Base-by-base conservation (phyloP, 2,888 invertebrate genomes). In the Tetheella fluctuosa region DNA sequence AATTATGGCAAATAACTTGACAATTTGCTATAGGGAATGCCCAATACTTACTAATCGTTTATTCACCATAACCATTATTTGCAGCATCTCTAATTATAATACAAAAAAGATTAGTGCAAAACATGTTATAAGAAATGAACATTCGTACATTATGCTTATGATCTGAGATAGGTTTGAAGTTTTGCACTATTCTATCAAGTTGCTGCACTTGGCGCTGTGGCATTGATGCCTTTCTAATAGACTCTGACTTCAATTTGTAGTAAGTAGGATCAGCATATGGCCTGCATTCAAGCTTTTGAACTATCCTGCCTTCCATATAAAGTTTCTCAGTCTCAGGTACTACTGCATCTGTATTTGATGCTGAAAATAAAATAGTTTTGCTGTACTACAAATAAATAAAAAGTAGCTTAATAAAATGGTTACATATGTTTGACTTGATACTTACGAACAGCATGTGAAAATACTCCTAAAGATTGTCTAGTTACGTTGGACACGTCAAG, bases 211-310 rank as follows among this genome's bases (percentile, higher is more conserved):
- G 95, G 68, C 98, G 94, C 60, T 95, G 94, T 1, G 99, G 99
- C 80, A 97, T 95, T 2, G 97, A 97, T 5, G 98, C 98, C 82
- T 96, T 96, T 59, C 96, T 94, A 69, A 98, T 98, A 17, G 97
- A 97, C 74, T 97, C 96, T 70, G 96, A 94, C 89, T 99, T 99
- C 5, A 99, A 89, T 85, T 96, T 96, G 95, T 98, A 98, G 83
- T 99, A 99, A 78, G 96, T 96, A 64, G 93, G 95, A 81, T 98
- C 97, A 30, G 97, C 97, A 81, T 96, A 96, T 0, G 98, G 98
- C 54, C 97, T 95, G 84, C 99, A 99, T 90, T 99, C 99, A 37
- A 99, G 93, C 84, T 98, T 97, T 84, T 99, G 98, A n/a, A 98
- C 98, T 76, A 99, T 98, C 82, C 97, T 95, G 0, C 99, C 99